Percentiles rank a stretch among this genome's conserved stretches.
Evolutionary conservation across 2,888 invertebrate genomes (phyloP).

Genomic region (Drosophila mimetica): DNA sequence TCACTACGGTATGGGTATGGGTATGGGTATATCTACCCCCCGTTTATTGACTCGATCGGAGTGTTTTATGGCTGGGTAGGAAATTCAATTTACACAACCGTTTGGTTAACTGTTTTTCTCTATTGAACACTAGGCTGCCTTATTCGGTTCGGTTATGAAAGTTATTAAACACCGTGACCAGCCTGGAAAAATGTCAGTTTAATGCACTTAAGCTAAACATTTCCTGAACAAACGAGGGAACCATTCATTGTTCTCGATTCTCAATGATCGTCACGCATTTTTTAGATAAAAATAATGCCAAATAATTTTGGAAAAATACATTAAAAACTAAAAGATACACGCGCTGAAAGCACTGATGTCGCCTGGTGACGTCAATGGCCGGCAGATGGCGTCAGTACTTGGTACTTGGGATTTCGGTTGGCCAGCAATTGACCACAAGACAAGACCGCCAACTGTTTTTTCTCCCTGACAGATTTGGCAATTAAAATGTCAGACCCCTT

Average conservation of each 20-base stretch:
- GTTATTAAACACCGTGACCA: constrained; percentile 60
- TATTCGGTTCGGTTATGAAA: constrained; percentile 58
- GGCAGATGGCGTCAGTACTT: constrained; percentile 42
- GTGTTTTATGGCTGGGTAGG: constrained; percentile 62
- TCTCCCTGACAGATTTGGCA: constrained; percentile 66
- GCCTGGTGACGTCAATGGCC: constrained; percentile 46
- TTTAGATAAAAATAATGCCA: constrained; percentile 13
- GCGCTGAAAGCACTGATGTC: constrained; percentile 33
- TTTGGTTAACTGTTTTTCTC: constrained; percentile 54
- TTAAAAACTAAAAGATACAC: constrained; percentile 38
- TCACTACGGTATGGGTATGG: constrained; percentile 8
- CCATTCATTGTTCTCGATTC: constrained; percentile 11
- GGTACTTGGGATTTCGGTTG: constrained; percentile 21
- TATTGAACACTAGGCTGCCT: constrained; percentile 31
- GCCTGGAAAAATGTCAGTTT: constrained; percentile 61
- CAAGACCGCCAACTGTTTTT: constrained; percentile 59
- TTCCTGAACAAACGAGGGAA: constrained; percentile 49
- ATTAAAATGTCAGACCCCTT: constrained; percentile 62
- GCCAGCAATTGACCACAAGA: constrained; percentile 45
- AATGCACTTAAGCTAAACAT: constrained; percentile 33
- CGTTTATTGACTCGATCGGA: constrained; percentile 44
- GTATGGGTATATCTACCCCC: neutral
- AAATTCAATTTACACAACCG: constrained; percentile 57
- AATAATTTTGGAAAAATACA: constrained; percentile 8
- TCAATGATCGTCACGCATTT: neutral